Evolutionary conservation across 2,797 vertebrate genomes (phyloP), one percentile per base, ranked within the genome.

Genomic region (Acridotheres tristis): DNA sequence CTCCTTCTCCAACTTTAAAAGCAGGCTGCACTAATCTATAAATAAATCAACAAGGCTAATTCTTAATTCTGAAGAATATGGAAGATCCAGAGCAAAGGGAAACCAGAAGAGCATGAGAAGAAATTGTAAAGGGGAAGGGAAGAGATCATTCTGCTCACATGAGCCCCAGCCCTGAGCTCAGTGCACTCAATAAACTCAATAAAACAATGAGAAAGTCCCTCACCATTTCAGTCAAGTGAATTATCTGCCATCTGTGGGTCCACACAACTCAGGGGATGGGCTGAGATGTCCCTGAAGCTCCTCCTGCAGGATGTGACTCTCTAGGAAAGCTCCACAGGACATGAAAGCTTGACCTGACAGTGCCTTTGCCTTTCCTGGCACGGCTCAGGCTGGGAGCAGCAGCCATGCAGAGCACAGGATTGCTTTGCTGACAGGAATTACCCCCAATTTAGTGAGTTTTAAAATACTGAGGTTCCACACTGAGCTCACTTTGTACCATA

Each of bases 61-160:
- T 80, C 85, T 73, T 91, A 92, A 94, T 91, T 91, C 71, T 10
- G 91, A 91, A 77, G 94, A 93, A 58, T 59, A 79, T 66, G 82
- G 92, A 89, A 89, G 66, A 89, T 75, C 42, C 79, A 58, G 66
- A 95, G 93, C 48, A 71, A 43, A 88, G 88, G 79, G 85, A 74
- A 95, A 88, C 76, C 90, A 95, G 95, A 90, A 85, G 85, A 94
- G 53, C 84, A 75, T 15, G 87, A 91, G 65, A 69, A 96, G 94
- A 93, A 90, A 54, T 23, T 34, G 38, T 3, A n/a, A 59, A 84
- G 27, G 23, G 51, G 32, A 30, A 91, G 53, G 48, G 73, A 80
- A n/a, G 62, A 48, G 47, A 26, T 81, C 9, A 15, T 90, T 75
- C 81, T 88, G 65, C 58, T 88, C 92, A 95, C 77, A 94, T 88